These are phyloP conservation scores for Myxocyprinus asiaticus DNA, from an alignment of 2,113 vertebrate genomes.

Conservation along the genomic window DNA sequence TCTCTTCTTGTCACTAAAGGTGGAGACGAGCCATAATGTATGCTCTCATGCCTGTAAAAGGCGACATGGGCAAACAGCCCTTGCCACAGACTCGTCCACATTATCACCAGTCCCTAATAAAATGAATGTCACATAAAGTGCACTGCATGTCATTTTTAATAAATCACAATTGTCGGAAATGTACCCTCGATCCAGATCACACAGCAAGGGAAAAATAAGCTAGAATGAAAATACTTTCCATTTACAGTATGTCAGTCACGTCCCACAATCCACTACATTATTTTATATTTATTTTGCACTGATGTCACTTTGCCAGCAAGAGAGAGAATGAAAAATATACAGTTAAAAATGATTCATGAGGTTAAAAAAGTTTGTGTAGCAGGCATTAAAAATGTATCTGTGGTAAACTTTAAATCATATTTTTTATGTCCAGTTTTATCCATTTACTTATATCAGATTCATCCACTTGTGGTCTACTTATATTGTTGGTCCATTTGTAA, in stretches of 20 bases:
- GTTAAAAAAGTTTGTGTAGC: conserved; percentile 1
- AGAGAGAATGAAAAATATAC: conserved; percentile 48
- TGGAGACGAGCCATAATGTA: conserved; percentile 69
- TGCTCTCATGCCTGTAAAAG: conserved; percentile 65
- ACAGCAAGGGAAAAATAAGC: conserved; percentile 57
- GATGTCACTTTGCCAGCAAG: conserved; percentile 66
- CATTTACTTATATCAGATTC: not conserved
- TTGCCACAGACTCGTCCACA: conserved; percentile 67
- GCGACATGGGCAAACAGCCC: conserved; percentile 67
- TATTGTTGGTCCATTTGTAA: too few species aligned
- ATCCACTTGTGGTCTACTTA: not conserved
- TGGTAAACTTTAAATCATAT: not conserved
- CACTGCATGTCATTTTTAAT: conserved; percentile 77
- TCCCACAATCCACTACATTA: conserved; percentile 60
- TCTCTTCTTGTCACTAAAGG: conserved; percentile 63
- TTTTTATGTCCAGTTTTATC: too few species aligned
- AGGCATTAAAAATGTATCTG: not conserved
- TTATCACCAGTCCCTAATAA: conserved; percentile 74
- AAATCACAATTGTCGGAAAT: conserved; percentile 75
- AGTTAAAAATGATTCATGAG: not conserved
- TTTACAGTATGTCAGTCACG: conserved; percentile 71
- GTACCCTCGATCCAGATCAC: conserved; percentile 68
- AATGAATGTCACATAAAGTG: conserved; percentile 78
- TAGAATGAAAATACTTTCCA: conserved; percentile 61
- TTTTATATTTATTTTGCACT: conserved; percentile 73